Conservation (phyloP, 2,113 vertebrate species). For the Bufo gargarizans region DNA sequence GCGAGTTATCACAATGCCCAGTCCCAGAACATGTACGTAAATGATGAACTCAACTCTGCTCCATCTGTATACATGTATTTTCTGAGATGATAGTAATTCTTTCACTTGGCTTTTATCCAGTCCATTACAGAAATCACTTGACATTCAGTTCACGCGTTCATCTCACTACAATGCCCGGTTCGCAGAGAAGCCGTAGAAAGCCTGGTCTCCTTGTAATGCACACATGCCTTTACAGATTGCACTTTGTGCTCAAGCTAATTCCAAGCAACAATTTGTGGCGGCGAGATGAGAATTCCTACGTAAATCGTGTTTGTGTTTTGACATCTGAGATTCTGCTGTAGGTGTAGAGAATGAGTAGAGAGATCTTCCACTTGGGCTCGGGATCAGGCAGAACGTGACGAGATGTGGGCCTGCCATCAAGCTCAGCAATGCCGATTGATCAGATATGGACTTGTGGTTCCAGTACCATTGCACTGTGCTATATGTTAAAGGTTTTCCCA, state of each 20-base stretch:
- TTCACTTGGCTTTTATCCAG: background rate
- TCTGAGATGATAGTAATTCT: background rate
- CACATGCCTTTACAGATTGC: background rate
- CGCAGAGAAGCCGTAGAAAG: background rate
- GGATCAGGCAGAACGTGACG: background rate
- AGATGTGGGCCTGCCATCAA: background rate
- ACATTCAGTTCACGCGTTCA: background rate
- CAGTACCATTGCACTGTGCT: background rate
- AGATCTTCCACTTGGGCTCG: background rate
- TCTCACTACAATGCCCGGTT: background rate
- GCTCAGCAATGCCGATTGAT: background rate
- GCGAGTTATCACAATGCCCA: background rate
- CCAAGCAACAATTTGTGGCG: background rate
- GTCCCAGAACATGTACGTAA: background rate
- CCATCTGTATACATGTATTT: background rate
- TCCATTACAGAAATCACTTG: background rate
- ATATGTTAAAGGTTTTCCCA: background rate
- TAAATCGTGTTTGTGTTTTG: background rate
- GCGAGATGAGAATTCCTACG: background rate
- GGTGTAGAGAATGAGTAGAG: background rate
- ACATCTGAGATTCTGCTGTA: background rate
- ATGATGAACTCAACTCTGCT: background rate
- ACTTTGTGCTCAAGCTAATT: background rate
- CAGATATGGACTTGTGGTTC: background rate
- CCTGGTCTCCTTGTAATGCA: background rate